These are phyloP conservation scores for Vollenhovia emeryi DNA, from an alignment of 1,140 invertebrate species.

Conservation along the genomic window DNA sequence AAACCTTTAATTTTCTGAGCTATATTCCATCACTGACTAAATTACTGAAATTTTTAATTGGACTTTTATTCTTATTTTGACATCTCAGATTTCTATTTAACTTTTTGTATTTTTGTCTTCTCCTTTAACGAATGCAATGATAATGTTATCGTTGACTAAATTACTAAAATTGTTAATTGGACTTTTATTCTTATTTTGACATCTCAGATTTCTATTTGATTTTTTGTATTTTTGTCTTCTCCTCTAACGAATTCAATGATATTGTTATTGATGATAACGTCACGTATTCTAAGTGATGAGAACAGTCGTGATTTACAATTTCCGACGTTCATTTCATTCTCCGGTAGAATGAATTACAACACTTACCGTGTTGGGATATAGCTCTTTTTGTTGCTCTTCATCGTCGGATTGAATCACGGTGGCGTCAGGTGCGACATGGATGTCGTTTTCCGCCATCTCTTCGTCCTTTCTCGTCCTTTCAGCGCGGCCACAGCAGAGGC, in stretches of 20 bases:
- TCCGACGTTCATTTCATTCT: background rate
- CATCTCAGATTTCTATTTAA: background rate
- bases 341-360: background rate
- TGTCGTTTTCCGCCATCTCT: constrained; percentile 67
- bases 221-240: background rate
- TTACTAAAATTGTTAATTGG: constrained; percentile 7
- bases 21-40: background rate
- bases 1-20: background rate
- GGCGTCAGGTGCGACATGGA: constrained; percentile 46
- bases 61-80: background rate
- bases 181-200: background rate
- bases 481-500: constrained; percentile 67
- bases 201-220: background rate
- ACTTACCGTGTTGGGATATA: constrained; percentile 58
- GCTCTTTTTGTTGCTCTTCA: constrained; percentile 24
- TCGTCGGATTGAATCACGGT: background rate
- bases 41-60: constrained; percentile 7
- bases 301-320: background rate
- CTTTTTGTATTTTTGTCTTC: background rate
- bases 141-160: background rate
- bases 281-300: background rate
- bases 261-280: background rate
- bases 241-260: background rate
- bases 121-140: no score
- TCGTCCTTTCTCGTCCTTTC: constrained; percentile 26